These are phyloP conservation scores for Tipula unca DNA, from an alignment of 2,888 invertebrate genomes.

Conservation along the genomic window DNA sequence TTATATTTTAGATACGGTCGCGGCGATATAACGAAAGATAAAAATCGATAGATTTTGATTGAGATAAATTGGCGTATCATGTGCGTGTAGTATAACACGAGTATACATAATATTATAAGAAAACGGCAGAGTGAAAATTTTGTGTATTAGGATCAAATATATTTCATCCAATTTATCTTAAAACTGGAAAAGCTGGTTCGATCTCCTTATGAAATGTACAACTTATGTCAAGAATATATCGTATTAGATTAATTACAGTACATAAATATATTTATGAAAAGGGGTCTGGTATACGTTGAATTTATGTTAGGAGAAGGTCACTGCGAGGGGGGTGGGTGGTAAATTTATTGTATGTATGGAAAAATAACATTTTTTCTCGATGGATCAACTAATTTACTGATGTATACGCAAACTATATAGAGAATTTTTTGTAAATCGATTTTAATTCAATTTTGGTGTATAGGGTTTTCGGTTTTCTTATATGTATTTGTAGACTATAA, in stretches of 20 bases:
- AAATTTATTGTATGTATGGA: too few relatives aligned
- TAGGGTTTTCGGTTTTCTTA: neutral
- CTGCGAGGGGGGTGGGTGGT: too few relatives aligned
- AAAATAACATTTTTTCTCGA: neutral
- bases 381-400: neutral
- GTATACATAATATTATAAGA: neutral
- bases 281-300: too few relatives aligned
- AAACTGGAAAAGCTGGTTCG: neutral
- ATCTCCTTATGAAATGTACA: neutral
- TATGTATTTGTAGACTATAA: neutral
- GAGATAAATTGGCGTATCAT: neutral
- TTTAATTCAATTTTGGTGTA: neutral
- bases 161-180: neutral
- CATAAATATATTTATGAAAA: neutral
- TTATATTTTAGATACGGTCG: neutral
- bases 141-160: neutral
- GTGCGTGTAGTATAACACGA: neutral
- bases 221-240: neutral
- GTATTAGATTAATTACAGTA: neutral
- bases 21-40: neutral
- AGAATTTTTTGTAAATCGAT: neutral
- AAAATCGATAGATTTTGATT: neutral
- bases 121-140: neutral
- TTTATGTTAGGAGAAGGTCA: too few relatives aligned
- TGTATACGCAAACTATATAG: neutral